Base-by-base conservation (phyloP, 2,797 vertebrate genomes). In the Anabas testudineus region DNA sequence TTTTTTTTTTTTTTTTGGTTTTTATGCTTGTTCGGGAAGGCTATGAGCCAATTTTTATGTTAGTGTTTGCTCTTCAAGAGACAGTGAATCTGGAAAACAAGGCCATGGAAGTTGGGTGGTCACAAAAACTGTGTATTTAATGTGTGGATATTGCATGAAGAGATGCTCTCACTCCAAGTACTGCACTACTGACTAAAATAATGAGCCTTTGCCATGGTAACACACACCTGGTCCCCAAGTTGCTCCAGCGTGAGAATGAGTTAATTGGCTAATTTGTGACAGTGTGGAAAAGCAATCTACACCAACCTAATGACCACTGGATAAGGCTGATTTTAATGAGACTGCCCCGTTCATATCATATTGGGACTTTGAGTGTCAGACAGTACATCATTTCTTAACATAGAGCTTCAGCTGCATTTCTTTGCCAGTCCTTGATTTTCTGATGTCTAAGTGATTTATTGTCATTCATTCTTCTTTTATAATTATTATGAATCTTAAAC, bases 131-230 rank as follows among this genome's bases (percentile, higher is more conserved):
- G 2, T 26, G 34, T 21, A 18, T 56, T 74, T 67, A 60, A 37
- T 32, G 36, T 43, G 61, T 56, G 28, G 18, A 65, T 49, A 56
- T n/a, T 28, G 24, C 30, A 51, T 42, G 16, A 71, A 18, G 30
- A 56, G 32, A 37, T 41, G 47, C 56, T 56, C 55, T 78, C 39
- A 59, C 36, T 7, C 7, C 28, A 34, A 32, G 46, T 1, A 6
- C 62, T 52, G 64, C 36, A 45, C 37, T 39, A 45, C 21, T 7
- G 26, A 80, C 64, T 43, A 41, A 52, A 63, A 71, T 81, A 77
- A 83, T 84, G 77, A 83, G 69, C 45, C 52, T 82, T 86, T 70
- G 68, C 71, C 74, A 83, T 87, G 79, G 78, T 48, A 81, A 89
- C 78, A 7, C 46, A 68, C 68, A 82, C 67, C 54, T 78, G 39